Evolutionary conservation across 2,888 invertebrate species (phyloP).

Genomic region (Apantesis nais): DNA sequence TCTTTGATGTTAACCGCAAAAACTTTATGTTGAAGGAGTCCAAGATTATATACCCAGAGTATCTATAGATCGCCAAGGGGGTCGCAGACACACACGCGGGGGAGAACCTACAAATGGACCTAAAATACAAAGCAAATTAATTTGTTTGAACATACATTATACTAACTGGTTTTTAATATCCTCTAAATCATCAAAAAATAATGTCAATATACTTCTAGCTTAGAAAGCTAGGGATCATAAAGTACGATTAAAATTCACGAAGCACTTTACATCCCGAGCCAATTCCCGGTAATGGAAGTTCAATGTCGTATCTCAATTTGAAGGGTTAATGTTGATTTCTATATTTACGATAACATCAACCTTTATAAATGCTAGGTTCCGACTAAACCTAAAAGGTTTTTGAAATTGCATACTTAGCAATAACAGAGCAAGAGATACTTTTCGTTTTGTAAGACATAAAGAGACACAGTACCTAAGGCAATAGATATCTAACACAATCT

Average conservation of each 20-base stretch:
- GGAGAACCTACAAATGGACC: background rate
- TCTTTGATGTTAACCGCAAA: too few relatives aligned
- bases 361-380: background rate
- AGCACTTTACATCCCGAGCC: slow-evolving; percentile 49
- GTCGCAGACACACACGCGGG: too few relatives aligned
- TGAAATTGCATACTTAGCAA: background rate
- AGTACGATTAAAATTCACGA: slow-evolving; percentile 55
- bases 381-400: background rate
- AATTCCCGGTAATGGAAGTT: slow-evolving; percentile 61
- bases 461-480: too few relatives aligned
- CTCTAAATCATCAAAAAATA: background rate
- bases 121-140: background rate
- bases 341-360: slow-evolving; percentile 19
- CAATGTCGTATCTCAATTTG: slow-evolving; percentile 52
- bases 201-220: background rate
- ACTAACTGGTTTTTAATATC: background rate
- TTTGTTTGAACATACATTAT: background rate
- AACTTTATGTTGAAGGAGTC: too few relatives aligned
- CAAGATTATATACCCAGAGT: too few relatives aligned
- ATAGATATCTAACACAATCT: too few relatives aligned
- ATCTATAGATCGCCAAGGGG: too few relatives aligned
- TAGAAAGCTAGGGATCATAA: slow-evolving; percentile 19
- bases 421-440: background rate
- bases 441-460: background rate
- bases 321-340: slow-evolving; percentile 29